phyloP scores from a whole-genome alignment of 2,113 vertebrate species.

The Percopsis transmontana region DNA sequence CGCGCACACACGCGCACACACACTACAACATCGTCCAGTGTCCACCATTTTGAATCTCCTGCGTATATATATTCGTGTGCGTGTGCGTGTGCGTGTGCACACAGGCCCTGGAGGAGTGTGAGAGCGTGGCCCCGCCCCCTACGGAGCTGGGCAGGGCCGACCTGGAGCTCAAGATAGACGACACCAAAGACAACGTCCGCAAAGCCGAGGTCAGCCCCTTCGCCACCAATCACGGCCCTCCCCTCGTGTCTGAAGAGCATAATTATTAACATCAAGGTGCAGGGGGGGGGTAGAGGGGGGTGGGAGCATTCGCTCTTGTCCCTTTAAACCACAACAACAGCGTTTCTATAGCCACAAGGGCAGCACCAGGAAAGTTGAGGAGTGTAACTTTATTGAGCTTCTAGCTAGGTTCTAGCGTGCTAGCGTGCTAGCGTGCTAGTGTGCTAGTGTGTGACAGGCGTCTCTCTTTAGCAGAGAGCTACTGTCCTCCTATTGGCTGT shows the following conservation, averaged over 20 bases:
- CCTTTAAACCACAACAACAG: too few species aligned
- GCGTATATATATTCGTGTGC: constrained; percentile 7
- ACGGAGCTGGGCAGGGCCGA: constrained; percentile 89
- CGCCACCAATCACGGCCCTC: neutral
- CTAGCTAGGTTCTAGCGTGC: too few species aligned
- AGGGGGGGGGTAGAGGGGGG: too few species aligned
- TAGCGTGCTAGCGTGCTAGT: too few species aligned
- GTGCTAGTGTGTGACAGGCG: too few species aligned
- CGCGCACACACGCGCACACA: neutral
- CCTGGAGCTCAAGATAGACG: constrained; percentile 93
- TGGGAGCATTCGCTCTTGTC: too few species aligned
- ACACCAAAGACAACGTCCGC: constrained; percentile 92
- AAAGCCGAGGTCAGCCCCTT: constrained; percentile 86
- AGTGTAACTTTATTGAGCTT: too few species aligned
- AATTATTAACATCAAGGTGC: too few species aligned
- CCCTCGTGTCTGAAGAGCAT: neutral
- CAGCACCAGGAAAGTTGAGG: too few species aligned
- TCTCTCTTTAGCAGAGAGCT: too few species aligned
- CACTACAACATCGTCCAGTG: neutral
- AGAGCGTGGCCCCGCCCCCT: constrained; percentile 84
- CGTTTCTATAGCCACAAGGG: too few species aligned
- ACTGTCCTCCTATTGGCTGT: too few species aligned
- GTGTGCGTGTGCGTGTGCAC: constrained; percentile 26
- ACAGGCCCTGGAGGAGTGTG: constrained; percentile 90
- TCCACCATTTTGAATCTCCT: neutral